Evolutionary conservation across 2,888 invertebrate genomes (phyloP).

Genomic region (Lissocephala sabroskyi): DNA sequence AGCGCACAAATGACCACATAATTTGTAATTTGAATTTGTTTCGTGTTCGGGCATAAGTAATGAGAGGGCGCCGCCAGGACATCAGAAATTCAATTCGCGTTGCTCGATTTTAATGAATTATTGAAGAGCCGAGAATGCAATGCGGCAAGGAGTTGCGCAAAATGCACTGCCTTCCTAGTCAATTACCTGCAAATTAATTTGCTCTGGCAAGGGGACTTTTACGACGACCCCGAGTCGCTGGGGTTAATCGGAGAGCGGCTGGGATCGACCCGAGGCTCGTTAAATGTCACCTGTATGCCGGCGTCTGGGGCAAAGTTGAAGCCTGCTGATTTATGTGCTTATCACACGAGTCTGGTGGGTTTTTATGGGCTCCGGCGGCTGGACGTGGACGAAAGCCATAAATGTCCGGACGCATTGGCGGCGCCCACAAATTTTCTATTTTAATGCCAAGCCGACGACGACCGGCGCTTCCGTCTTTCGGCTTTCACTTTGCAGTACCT

Average conservation of each 20-base stretch:
- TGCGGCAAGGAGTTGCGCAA: too few species aligned
- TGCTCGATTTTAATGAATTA: slow-evolving; percentile 20
- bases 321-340: slow-evolving; percentile 54
- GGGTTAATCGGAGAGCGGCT: too few species aligned
- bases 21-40: slow-evolving; percentile 66
- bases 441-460: slow-evolving; percentile 51
- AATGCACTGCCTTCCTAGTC: too few species aligned
- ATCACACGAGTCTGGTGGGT: slow-evolving; percentile 57
- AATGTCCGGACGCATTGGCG: slow-evolving; percentile 48
- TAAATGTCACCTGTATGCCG: not conserved
- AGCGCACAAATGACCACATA: slow-evolving; percentile 60
- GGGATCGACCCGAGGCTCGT: not conserved
- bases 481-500: slow-evolving; percentile 39
- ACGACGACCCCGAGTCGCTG: not conserved
- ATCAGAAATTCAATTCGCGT: slow-evolving; percentile 38
- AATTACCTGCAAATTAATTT: slow-evolving; percentile 34
- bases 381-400: slow-evolving; percentile 29
- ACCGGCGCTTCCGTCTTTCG: not conserved
- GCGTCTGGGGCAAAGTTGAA: not conserved
- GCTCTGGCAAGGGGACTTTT: slow-evolving; percentile 22
- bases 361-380: slow-evolving; percentile 49
- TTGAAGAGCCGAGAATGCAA: slow-evolving; percentile 6
- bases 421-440: slow-evolving; percentile 60
- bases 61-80: slow-evolving; percentile 28
- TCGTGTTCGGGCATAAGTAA: slow-evolving; percentile 61